These are phyloP conservation scores for Sebastes melanostomus DNA, from an alignment of 2,797 vertebrate genomes.

Conservation along the genomic window DNA sequence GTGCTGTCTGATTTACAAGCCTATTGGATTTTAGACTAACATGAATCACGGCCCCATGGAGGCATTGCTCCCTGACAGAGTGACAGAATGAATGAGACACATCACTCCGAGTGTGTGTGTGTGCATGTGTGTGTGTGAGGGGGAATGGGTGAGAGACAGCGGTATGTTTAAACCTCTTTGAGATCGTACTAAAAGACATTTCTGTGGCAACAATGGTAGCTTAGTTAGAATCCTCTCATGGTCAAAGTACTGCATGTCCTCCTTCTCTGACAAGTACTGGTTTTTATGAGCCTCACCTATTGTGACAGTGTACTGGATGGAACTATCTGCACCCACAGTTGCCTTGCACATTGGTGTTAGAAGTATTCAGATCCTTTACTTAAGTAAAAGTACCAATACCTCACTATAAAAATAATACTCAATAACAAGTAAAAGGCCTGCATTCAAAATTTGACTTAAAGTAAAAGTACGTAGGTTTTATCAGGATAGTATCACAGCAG, in stretches of 20 bases:
- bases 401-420: not conserved
- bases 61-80: constrained; percentile 67
- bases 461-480: not conserved
- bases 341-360: not conserved
- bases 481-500: not conserved
- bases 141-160: constrained; percentile 4
- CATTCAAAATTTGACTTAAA: not conserved
- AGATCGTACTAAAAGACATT: constrained; percentile 44
- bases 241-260: constrained; percentile 28
- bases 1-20: constrained; percentile 76
- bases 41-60: constrained; percentile 75
- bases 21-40: constrained; percentile 78
- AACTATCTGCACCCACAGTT: constrained; percentile 1
- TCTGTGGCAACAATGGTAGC: constrained; percentile 39
- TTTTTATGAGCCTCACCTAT: constrained; percentile 6
- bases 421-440: not conserved
- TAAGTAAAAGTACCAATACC: not conserved
- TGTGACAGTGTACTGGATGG: constrained; percentile 10
- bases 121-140: constrained; percentile 5
- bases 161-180: constrained; percentile 49
- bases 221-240: constrained; percentile 31
- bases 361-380: not conserved
- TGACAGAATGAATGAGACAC: constrained; percentile 73
- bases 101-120: constrained; percentile 37
- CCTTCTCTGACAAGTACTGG: constrained; percentile 12